Evolutionary conservation across 2,888 invertebrate genomes (phyloP).

Genomic region (Trisateles emortualis): DNA sequence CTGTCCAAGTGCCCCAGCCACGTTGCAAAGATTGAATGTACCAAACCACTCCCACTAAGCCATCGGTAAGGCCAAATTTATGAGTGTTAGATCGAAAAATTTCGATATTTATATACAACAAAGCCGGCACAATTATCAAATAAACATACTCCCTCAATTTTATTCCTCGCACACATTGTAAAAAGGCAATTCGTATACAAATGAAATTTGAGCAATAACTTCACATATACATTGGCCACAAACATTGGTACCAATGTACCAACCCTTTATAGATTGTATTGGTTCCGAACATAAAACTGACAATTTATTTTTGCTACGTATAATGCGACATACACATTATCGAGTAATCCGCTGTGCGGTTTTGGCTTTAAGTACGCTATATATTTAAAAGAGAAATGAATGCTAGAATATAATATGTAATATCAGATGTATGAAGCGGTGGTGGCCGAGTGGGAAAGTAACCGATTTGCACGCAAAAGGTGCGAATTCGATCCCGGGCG

Average conservation of each 20-base stretch:
- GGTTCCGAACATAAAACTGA: conserved; percentile 27
- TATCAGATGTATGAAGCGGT: no score
- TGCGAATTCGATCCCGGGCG: no score
- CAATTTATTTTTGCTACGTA: conserved; percentile 37
- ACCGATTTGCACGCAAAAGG: no score
- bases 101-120: not conserved
- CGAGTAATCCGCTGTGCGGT: conserved; percentile 3
- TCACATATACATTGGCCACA: conserved; percentile 17
- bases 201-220: conserved; percentile 26
- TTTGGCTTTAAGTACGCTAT: not conserved
- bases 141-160: conserved; percentile 15
- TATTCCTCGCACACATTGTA: conserved; percentile 12
- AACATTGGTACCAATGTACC: conserved; percentile 23
- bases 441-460: no score
- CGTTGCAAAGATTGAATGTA: no score
- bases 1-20: no score
- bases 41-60: no score
- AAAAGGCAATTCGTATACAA: conserved; percentile 41
- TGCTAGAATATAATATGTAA: no score
- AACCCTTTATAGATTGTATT: conserved; percentile 40
- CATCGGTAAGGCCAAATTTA: no score
- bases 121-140: conserved; percentile 15
- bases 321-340: conserved; percentile 9
- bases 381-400: not conserved
- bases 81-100: not conserved